Evolutionary conservation across 1,140 invertebrate species (phyloP).

Genomic region (Mycetomoellerius zeteki): DNA sequence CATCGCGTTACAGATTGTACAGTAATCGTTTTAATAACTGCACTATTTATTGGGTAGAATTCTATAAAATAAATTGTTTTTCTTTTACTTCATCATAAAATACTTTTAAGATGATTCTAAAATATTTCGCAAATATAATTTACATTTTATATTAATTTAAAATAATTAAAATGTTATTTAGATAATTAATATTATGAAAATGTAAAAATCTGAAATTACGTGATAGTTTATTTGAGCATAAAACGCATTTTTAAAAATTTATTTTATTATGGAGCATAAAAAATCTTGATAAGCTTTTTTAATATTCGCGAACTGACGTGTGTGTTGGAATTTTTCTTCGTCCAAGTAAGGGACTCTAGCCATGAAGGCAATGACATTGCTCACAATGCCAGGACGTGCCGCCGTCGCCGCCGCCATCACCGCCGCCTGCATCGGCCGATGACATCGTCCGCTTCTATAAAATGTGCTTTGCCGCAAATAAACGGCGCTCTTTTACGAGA

Average conservation of each 20-base stretch:
- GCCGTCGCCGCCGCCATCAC: neutral
- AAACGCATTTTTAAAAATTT: neutral
- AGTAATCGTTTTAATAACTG: neutral
- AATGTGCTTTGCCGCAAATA: slow-evolving; percentile 37
- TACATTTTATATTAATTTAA: neutral
- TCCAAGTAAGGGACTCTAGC: slow-evolving; percentile 64
- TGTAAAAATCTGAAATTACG: neutral
- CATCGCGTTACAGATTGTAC: neutral
- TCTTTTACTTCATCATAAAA: neutral
- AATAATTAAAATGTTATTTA: neutral
- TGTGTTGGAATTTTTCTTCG: slow-evolving; percentile 71
- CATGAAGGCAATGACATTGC: slow-evolving; percentile 76
- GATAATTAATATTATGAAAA: neutral
- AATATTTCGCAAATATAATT: neutral
- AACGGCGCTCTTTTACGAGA: slow-evolving; percentile 3
- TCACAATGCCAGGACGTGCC: slow-evolving; percentile 73
- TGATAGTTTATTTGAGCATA: neutral
- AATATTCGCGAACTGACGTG: slow-evolving; percentile 52
- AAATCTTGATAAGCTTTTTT: neutral
- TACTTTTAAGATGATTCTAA: slow-evolving; percentile 1
- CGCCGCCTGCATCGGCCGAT: slow-evolving; percentile 56
- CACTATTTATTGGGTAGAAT: neutral
- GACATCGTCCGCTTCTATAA: slow-evolving; percentile 53
- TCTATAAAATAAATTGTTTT: neutral
- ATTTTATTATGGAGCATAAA: neutral